Evolutionary conservation across 1,140 invertebrate species (phyloP), one percentile per base, ranked within the genome.

Genomic region (Drosophila kohkoa): DNA sequence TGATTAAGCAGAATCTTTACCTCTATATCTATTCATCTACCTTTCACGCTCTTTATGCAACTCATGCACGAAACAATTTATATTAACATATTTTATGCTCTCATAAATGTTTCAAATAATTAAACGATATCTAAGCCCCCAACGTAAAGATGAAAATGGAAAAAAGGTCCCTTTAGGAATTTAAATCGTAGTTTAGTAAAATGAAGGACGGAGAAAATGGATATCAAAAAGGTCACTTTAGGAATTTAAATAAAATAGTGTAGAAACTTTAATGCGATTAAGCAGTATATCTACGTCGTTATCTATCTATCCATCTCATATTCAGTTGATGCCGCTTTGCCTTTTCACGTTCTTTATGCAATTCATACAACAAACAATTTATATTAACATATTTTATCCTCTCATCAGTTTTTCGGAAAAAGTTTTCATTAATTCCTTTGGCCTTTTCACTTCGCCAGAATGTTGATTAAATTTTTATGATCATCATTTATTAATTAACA

Each of bases 391-490:
- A 54, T 62, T 52, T 70, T 32, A 43, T 43, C 5, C 46, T 25
- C n/a, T 49, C n/a, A 38, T 8, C 30, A 59, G 46, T 49, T 35
- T 38, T 35, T 25, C 20, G 20, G 20, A 45, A 45, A 59, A 46
- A 16, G 11, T 48, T 57, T 45, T 55, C 35, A 55, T 55, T 54
- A 55, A 45, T 57, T 67, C 41, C 43, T 59, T 60, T 60, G 13
- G 32, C 20, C 51, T 16, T 54, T 43, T 38, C 8, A 8, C 45
- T 49, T 38, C 55, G 32, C 32, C 38, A 63, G 32, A 75, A 57
- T 55, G 52, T 76, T 81, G 74, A 81, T 81, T 81, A 67, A 85
- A 85, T 70, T 77, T 79, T 66, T 43, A 82, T 74, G 49, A 20
- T 35, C 49, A 32, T 32, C 49, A 35, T 69, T 74, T 57, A 67